Evolutionary conservation across 2,113 vertebrate genomes (phyloP), one percentile per base, ranked within the genome.

Genomic region (Poeciliopsis turrubarensis): DNA sequence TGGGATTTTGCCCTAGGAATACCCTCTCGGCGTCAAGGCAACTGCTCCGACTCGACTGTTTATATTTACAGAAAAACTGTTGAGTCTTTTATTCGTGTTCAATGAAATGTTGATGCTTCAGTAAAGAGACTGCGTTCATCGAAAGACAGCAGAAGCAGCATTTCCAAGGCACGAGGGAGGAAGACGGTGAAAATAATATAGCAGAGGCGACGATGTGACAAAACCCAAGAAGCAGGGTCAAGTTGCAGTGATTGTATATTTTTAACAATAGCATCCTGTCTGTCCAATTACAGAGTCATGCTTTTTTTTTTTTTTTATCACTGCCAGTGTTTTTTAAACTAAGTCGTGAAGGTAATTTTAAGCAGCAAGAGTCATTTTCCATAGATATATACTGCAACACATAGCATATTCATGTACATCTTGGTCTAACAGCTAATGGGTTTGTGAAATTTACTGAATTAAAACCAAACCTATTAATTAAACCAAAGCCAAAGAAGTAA

Each of bases 231-330:
- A 74, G 63, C 62, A 22, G 22, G 68, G 41, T 83, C 60, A 82
- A 67, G 47, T 60, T 78, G 66, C 63, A 84, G 63, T 70, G 60
- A 27, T 31, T 68, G 68, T 34, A 19, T 29, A 34, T 61, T 32
- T 60, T 71, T 62, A 32, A 73, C 75, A 69, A 22, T 57, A 44
- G 73, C 63, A 79, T 62, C 69, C 22, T 70, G 78, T 61, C 47
- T 65, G 31, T 79, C 60, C 80, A 79, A 70, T 83, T 77, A 81
- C 65, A 25, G 70, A 68, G 29, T 77, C 72, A 57, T 63, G 72
- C 68, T 47, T 25, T n/a, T 10, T 68, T 63, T 29, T 29, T 29
- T 31, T 31, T 70, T 66, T 41, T 30, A 17, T 51, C 32, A n/a
- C 41, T 32, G 34, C 62, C 7, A 57, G 19, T 26, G 15, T 26